Percentiles rank a stretch among this genome's conserved stretches.
These are phyloP conservation scores for Pogoniulus pusillus DNA, from an alignment of 2,797 vertebrate species.

Conservation along the genomic window DNA sequence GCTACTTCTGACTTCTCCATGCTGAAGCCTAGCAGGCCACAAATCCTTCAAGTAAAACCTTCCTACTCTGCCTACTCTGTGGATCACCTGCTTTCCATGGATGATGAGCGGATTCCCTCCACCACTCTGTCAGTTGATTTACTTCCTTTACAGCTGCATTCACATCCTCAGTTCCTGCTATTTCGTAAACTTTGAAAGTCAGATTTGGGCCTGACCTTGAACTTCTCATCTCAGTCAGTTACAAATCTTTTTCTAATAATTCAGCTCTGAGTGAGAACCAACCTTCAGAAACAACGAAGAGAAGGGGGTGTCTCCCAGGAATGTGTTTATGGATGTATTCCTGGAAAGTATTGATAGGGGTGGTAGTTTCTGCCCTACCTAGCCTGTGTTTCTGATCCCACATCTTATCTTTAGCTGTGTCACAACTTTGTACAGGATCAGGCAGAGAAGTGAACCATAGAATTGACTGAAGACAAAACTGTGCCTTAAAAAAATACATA, in stretches of 20 bases:
- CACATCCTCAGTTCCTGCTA: not conserved
- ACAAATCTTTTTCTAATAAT: not conserved
- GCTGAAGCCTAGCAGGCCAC: not conserved
- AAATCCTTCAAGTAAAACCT: conserved; percentile 51
- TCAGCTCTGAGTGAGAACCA: not conserved
- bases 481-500: not conserved
- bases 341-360: not conserved
- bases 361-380: not conserved
- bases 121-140: conserved; percentile 21
- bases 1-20: conserved; percentile 10
- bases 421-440: not conserved
- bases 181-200: not conserved
- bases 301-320: not conserved
- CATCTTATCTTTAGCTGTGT: not conserved
- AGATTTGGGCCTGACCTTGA: not conserved
- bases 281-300: not conserved
- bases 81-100: not conserved
- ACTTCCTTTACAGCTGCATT: not conserved
- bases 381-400: not conserved
- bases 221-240: not conserved
- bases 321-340: not conserved
- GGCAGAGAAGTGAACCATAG: not conserved
- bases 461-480: not conserved
- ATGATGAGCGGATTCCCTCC: not conserved
- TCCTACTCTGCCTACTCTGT: not conserved